phyloP scores from a whole-genome alignment of 2,113 vertebrate genomes.

The Toxotes chatareus region DNA sequence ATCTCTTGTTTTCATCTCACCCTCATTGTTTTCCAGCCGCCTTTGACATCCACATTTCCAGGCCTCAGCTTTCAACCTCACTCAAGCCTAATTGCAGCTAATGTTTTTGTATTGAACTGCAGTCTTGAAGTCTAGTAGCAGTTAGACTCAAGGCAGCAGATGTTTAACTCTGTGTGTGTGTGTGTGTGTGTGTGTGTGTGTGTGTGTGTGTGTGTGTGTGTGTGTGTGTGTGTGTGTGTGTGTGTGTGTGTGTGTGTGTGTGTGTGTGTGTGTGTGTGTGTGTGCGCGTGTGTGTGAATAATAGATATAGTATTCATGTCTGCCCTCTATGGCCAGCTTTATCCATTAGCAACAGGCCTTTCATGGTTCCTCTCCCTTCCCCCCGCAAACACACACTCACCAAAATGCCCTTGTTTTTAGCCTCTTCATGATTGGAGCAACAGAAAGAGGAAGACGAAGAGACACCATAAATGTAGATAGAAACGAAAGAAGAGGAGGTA shows the following conservation, averaged over 20 bases:
- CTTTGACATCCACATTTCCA: conserved; percentile 33
- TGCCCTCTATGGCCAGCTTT: conserved; percentile 49
- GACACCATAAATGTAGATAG: background rate
- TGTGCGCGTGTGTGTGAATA: conserved; percentile 33
- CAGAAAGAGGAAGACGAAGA: conserved; percentile 11
- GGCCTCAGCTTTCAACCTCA: conserved; percentile 40
- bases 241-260: conserved; percentile 25
- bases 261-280: conserved; percentile 32
- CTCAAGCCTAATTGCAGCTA: conserved; percentile 64
- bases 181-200: conserved; percentile 33
- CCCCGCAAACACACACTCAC: conserved; percentile 32
- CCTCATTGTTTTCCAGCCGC: conserved; percentile 10
- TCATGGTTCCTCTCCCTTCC: conserved; percentile 49
- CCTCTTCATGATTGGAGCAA: background rate
- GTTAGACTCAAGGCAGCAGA: conserved; percentile 46
- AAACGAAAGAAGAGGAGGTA: background rate
- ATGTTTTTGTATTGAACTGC: conserved; percentile 72
- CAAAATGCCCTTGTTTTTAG: conserved; percentile 14
- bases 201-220: conserved; percentile 26
- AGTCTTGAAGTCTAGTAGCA: conserved; percentile 34
- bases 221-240: conserved; percentile 32
- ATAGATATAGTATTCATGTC: conserved; percentile 51
- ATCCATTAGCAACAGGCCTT: conserved; percentile 54
- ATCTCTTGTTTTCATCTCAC: conserved; percentile 31
- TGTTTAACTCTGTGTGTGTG: conserved; percentile 35